Base-by-base conservation (phyloP, 2,113 vertebrate species). In the Maccullochella peelii region DNA sequence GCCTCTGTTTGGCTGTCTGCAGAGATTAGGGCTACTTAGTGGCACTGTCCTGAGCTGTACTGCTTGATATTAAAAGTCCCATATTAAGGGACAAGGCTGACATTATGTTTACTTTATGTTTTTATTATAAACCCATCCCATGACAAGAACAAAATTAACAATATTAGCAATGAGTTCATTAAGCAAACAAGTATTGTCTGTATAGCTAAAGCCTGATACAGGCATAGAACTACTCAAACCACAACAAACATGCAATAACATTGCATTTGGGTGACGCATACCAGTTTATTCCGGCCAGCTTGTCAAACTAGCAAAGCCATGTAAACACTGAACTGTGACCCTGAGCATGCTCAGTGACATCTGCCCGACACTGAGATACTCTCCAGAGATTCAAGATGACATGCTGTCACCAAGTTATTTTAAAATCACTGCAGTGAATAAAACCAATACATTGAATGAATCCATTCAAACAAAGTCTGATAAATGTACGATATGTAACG, bases 1-100 rank as follows among this genome's bases (percentile, higher is more conserved):
- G 59, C 61, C 25, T 82, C 80, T 68, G 79, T 79, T 79, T 50
- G 44, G 25, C 58, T 49, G 25, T 50, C 84, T 61, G 72, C 30
- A 38, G 67, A 74, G 42, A 73, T 77, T 62, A 65, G 27, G 8
- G 36, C 49, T 59, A 61, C 63, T 78, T 67, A 63, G 38, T 15
- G 55, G 49, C 65, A 49, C 62, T 49, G 76, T 63, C 59, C 50
- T 69, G 44, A 63, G 40, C 38, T 20, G 47, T 25, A 59, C 20
- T 47, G 52, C 36, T 61, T 47, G 74, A 78, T 82, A 76, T 77
- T 74, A 69, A 62, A 80, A 25, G 69, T 69, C 42, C 18, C 33
- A 42, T 36, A 23, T 79, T 25, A 61, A 25, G 5, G 4, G 36
- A 69, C 27, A 57, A 21, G 6, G 40, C 58, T 36, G 58, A 8